These are phyloP conservation scores for Aldrovandia affinis DNA, from an alignment of 2,797 vertebrate species.

Conservation along the genomic window DNA sequence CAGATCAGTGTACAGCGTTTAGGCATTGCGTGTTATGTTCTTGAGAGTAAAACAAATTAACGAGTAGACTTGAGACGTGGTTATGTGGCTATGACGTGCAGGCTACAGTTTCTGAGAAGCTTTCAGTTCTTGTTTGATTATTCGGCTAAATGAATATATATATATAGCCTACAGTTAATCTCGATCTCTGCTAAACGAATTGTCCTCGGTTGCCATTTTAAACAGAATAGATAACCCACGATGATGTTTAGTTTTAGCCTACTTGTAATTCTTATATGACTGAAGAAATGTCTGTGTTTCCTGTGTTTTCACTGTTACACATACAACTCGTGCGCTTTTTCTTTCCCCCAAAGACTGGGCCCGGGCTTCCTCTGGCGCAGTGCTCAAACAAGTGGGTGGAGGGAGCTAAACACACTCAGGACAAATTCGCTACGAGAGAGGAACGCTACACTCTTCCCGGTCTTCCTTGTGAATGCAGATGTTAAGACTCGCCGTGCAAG, in stretches of 20 bases:
- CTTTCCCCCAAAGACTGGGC: neutral
- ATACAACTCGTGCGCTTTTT: neutral
- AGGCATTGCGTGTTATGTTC: neutral
- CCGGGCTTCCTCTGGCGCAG: neutral
- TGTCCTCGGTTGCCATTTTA: neutral
- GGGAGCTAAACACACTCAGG: constrained; percentile 14
- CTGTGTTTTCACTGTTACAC: too few species aligned
- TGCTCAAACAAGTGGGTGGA: constrained; percentile 20
- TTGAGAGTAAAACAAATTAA: too few species aligned
- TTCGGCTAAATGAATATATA: constrained; percentile 1
- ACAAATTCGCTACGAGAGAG: neutral
- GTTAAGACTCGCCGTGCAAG: neutral
- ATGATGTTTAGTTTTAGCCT: neutral
- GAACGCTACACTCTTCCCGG: constrained; percentile 10
- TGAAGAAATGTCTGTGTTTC: neutral
- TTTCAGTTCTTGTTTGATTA: constrained; percentile 24
- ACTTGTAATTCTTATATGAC: neutral
- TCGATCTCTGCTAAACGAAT: neutral
- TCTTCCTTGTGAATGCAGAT: constrained; percentile 25
- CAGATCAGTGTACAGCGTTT: neutral
- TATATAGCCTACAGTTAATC: neutral
- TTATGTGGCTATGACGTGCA: neutral
- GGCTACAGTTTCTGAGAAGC: neutral
- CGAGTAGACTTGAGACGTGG: neutral
- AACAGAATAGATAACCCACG: neutral